Percentiles rank a stretch among this genome's conserved stretches.
phyloP scores from a whole-genome alignment of 1,140 invertebrate genomes.

The Drosophila tani region DNA sequence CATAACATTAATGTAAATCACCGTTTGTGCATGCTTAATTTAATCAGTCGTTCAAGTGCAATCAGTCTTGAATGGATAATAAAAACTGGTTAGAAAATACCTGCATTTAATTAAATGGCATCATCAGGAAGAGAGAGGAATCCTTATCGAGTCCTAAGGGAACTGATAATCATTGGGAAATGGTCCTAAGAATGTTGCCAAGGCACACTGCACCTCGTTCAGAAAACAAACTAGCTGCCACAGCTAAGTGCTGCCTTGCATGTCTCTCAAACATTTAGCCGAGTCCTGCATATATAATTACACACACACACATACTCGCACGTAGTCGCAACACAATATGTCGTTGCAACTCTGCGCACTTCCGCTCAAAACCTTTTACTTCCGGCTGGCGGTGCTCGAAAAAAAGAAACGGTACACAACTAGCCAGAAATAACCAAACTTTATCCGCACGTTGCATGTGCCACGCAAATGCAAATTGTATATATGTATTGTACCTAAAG shows the following conservation, averaged over 20 bases:
- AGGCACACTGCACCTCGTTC: constrained; percentile 45
- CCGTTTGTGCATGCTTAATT: constrained; percentile 24
- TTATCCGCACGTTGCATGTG: constrained; percentile 67
- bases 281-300: constrained; percentile 66
- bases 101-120: background rate
- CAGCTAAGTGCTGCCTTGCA: constrained; percentile 48
- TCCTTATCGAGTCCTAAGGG: background rate
- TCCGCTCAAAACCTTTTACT: constrained; percentile 79
- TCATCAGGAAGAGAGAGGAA: background rate
- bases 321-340: constrained; percentile 34
- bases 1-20: constrained; percentile 29
- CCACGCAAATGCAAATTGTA: constrained; percentile 64
- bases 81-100: background rate
- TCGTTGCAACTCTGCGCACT: constrained; percentile 71
- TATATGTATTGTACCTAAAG: constrained; percentile 6
- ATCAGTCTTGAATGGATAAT: constrained; percentile 44
- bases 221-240: constrained; percentile 63
- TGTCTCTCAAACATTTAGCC: constrained; percentile 63
- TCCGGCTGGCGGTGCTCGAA: constrained; percentile 59
- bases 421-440: constrained; percentile 58
- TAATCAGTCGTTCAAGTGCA: constrained; percentile 45
- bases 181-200: constrained; percentile 24
- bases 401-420: constrained; percentile 58
- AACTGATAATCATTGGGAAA: constrained; percentile 11
- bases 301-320: constrained; percentile 26